phyloP scores from a whole-genome alignment of 2,888 invertebrate species.

The Trachelus iudaicus region DNA sequence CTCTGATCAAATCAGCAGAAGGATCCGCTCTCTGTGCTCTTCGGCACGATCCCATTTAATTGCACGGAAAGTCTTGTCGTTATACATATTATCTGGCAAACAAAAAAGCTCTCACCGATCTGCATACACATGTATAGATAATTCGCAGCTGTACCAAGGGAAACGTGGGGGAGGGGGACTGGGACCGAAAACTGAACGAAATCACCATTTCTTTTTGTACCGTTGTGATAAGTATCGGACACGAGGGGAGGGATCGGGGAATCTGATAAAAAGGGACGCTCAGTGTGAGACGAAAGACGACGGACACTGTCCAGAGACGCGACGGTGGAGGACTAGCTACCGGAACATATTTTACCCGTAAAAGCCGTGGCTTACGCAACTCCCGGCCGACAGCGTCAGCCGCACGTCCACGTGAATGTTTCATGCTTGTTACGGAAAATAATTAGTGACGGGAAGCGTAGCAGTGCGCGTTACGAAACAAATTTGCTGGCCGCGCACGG shows the following conservation, averaged over 20 bases:
- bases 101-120: background rate
- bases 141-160: background rate
- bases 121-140: background rate
- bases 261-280: no score
- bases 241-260: no score
- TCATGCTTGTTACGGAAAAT: slow-evolving; percentile 55
- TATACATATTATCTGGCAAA: background rate
- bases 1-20: background rate
- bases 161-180: background rate
- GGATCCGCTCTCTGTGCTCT: background rate
- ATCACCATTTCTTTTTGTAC: background rate
- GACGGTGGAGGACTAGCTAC: background rate
- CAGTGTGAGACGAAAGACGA: background rate
- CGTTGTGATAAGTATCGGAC: no score
- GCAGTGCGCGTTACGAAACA: slow-evolving; percentile 36
- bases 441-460: slow-evolving; percentile 49
- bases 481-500: slow-evolving; percentile 42
- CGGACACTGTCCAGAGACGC: background rate
- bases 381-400: background rate
- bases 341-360: background rate
- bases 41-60: background rate
- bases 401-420: slow-evolving; percentile 36
- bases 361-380: background rate
- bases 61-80: background rate
- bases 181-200: background rate